phyloP scores from a whole-genome alignment of 2,113 vertebrate species.

The Aplodontia rufa region DNA sequence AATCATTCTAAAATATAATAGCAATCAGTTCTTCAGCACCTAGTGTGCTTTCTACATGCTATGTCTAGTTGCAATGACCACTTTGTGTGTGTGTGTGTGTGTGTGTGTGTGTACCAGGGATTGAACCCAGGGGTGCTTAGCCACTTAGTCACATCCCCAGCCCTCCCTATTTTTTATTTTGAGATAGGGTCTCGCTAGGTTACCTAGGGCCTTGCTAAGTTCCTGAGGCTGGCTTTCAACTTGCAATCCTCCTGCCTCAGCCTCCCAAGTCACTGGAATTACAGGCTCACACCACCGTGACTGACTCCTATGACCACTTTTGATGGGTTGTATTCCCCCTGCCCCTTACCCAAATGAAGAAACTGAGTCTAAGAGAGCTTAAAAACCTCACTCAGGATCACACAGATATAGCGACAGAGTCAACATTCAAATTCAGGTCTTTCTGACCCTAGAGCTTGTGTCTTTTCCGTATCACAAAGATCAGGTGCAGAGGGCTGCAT shows the following conservation, averaged over 20 bases:
- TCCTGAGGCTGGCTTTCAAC: too few species aligned
- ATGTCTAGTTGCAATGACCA: background rate
- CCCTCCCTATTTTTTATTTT: too few species aligned
- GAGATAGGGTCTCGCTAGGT: too few species aligned
- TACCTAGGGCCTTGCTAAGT: too few species aligned
- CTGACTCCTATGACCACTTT: background rate
- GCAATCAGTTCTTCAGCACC: background rate
- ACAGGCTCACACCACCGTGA: too few species aligned
- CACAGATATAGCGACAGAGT: background rate
- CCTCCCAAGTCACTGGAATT: too few species aligned
- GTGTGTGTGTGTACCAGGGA: too few species aligned
- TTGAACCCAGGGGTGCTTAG: too few species aligned
- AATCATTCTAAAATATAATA: background rate
- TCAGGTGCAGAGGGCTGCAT: background rate
- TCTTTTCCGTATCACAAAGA: background rate
- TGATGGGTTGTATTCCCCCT: background rate
- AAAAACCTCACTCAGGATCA: background rate
- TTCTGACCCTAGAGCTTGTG: background rate
- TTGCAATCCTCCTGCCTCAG: too few species aligned
- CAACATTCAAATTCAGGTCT: background rate
- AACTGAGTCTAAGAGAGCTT: background rate
- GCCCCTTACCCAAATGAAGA: background rate
- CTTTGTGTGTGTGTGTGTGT: background rate
- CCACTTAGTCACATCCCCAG: too few species aligned
- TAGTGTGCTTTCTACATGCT: background rate